Evolutionary conservation across 1,140 invertebrate genomes (phyloP), one percentile per base, ranked within the genome.

Genomic region (Drosophila miranda): DNA sequence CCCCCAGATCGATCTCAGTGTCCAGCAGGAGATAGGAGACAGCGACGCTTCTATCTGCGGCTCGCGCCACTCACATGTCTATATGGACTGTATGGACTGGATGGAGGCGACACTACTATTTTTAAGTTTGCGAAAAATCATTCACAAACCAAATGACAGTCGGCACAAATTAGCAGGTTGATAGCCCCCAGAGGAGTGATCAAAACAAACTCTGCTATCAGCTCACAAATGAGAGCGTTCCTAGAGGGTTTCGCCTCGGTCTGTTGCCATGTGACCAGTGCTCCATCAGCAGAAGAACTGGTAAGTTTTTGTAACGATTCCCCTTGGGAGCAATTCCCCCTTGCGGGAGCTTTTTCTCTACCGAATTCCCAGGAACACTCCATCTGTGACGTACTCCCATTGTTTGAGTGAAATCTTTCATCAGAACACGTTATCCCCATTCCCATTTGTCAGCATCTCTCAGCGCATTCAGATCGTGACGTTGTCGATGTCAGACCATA

Each of bases 11-110:
- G 34, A 11, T 70, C 57, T 61, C 68, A 46, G 16, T 14, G 34
- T 38, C 34, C 34, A 38, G 34, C 28, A 34, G 21, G 51, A n/a
- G 3, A 3, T 38, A 38, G 21, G 14, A 66, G 45, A 66, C 38
- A 30, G 26, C 16, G 46, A 28, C 28, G 23, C 51, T 9, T 55
- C 72, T 83, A 83, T 83, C 79, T 78, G 41, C 38, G 70, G 71
- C 79, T 83, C 79, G 79, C 79, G 79, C 79, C 79, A 83, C 60
- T 79, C 79, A 83, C 64, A 83, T 82, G 78, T 64, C 3, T 38
- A 1, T 38, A 4, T 13, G 34, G 9, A 30, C 8, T 30, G 30
- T 28, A 7, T 28, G 9, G 28, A 30, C 1, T 30, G 28, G 34
- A 13, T 48, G 38, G 44, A 0, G 42, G 16, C 51, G 69, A 45